Evolutionary conservation across 2,888 invertebrate genomes (phyloP).

Genomic region (Linnaemya vulpina): DNA sequence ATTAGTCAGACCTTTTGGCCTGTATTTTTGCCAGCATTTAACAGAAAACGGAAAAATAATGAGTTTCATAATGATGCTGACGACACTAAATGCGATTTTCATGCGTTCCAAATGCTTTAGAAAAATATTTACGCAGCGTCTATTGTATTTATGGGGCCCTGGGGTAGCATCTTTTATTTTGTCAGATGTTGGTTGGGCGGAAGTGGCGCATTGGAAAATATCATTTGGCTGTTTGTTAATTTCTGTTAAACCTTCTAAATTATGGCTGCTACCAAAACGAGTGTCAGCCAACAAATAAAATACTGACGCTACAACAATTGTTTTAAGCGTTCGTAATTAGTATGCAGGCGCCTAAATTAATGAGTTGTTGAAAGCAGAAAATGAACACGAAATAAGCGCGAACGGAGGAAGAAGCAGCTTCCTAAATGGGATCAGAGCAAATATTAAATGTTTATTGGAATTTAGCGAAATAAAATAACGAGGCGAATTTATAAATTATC

Average conservation of each 20-base stretch:
- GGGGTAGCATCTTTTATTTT: constrained; percentile 69
- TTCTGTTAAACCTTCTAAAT: constrained; percentile 35
- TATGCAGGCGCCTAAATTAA: constrained; percentile 63
- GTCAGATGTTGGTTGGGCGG: constrained; percentile 28
- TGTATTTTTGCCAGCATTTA: constrained; percentile 52
- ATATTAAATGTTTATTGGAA: constrained; percentile 60
- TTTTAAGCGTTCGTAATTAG: constrained; percentile 67
- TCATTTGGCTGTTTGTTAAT: constrained; percentile 26
- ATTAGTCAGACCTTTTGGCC: not conserved
- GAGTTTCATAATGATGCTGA: constrained; percentile 38
- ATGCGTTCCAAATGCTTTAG: constrained; percentile 45
- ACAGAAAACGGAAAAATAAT: constrained; percentile 42
- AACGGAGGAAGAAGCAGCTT: not conserved
- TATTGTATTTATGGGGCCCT: constrained; percentile 69
- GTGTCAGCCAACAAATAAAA: constrained; percentile 23
- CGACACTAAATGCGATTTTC: constrained; percentile 67
- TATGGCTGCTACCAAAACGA: constrained; percentile 51
- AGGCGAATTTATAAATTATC: constrained; percentile 1
- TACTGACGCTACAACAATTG: constrained; percentile 9
- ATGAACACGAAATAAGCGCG: not conserved
- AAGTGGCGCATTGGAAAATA: constrained; percentile 1
- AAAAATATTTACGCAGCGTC: constrained; percentile 66
- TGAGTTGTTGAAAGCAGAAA: constrained; percentile 51
- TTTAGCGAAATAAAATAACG: constrained; percentile 11
- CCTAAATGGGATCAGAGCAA: constrained; percentile 4